Evolutionary conservation across 2,888 invertebrate genomes (phyloP).

Genomic region (Nipponacmea schrenckii): DNA sequence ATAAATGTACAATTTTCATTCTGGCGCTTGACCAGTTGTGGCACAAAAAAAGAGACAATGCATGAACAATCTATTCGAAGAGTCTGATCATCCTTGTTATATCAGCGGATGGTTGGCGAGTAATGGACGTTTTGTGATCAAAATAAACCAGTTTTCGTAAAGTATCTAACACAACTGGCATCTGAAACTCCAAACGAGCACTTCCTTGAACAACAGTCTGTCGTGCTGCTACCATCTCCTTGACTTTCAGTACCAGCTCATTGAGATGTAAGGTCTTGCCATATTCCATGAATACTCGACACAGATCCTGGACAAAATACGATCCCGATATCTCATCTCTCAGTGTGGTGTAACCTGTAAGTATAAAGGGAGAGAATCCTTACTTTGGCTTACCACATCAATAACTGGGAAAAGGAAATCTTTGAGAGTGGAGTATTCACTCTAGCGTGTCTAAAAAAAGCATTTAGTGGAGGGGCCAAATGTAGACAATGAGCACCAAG

Average conservation of each 20-base stretch:
- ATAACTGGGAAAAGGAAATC: too few relatives aligned
- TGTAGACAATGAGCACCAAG: too few relatives aligned
- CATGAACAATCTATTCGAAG: background rate
- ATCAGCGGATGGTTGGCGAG: background rate
- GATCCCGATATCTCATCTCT: background rate
- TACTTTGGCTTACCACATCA: too few relatives aligned
- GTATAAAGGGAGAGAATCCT: background rate
- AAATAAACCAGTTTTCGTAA: constrained; percentile 1
- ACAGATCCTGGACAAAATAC: background rate
- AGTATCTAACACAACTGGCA: background rate
- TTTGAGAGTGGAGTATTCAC: too few relatives aligned
- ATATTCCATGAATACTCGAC: background rate
- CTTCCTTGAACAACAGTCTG: background rate
- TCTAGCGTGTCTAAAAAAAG: too few relatives aligned
- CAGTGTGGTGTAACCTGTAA: background rate
- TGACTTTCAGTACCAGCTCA: background rate
- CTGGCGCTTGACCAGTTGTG: too few relatives aligned
- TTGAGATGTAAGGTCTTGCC: background rate
- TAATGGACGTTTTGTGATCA: background rate
- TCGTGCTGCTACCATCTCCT: constrained; percentile 2
- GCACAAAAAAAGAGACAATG: too few relatives aligned
- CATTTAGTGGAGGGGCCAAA: too few relatives aligned
- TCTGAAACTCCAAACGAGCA: background rate
- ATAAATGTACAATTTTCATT: too few relatives aligned
- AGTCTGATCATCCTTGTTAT: background rate